Evolutionary conservation across 1,140 invertebrate genomes (phyloP), one percentile per base, ranked within the genome.

Genomic region (Leptestheria dahalacensis): DNA sequence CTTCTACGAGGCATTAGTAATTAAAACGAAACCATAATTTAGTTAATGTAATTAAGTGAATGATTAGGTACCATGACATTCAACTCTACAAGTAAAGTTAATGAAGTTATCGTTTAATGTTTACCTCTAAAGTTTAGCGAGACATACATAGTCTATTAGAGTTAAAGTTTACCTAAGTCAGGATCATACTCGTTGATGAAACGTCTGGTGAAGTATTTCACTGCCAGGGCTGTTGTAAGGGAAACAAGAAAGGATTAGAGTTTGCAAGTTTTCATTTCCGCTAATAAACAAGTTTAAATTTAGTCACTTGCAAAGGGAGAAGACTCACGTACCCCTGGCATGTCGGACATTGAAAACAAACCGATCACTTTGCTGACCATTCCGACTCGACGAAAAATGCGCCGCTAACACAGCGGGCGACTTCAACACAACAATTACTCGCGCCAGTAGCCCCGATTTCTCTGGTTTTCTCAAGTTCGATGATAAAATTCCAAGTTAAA

Each of bases 151-250:
- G n/a, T n/a, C n/a, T n/a, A n/a, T n/a, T n/a, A n/a, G n/a, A n/a
- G n/a, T n/a, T n/a, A n/a, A n/a, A n/a, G 59, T 66, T 68, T 65
- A 75, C 73, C 73, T 48, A 75, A 64, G 57, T 68, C 65, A 10
- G 73, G 73, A 61, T 75, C 73, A 61, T 75, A 75, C 61, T 75
- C 74, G 67, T 72, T 73, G 59, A 75, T 75, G 61, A 75, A 75
- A 26, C 74, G 61, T 60, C 66, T 67, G 10, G 74, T 75, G 3
- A 75, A 73, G 53, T 73, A 75, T 59, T 74, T 74, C 11, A 75
- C 74, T n/a, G 73, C 72, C 20, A 75, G 61, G 10, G 74, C 74
- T 75, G 67, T 57, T 63, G 56, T 11, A 55, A 47, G n/a, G n/a
- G 24, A 59, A 48, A 53, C 50, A 60, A 26, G 68, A 71, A 24